A percentile compares a stretch with the other conserved stretches of the same genome.
Conservation (phyloP, 2,113 vertebrate genomes). For the Boulengeromyrus knoepffleri region DNA sequence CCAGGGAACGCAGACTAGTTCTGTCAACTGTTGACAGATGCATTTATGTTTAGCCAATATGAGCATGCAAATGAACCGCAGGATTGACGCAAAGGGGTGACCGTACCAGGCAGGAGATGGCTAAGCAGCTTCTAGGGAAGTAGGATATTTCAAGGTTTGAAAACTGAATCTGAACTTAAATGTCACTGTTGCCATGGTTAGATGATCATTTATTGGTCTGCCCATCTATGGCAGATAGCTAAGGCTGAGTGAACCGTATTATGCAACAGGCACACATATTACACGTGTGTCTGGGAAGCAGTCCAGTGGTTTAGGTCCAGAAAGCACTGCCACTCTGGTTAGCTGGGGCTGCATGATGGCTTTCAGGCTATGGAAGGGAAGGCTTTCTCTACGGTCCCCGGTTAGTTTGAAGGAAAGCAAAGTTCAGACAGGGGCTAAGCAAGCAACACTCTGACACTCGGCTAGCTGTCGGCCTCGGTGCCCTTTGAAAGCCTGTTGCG, state of each 20-base stretch:
- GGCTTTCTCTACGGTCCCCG: not conserved
- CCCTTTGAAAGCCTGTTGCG: not conserved
- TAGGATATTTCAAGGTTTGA: not conserved
- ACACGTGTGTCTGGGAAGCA: not conserved
- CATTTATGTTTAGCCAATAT: not conserved
- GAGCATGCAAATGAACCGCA: not conserved
- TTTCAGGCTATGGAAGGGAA: not conserved
- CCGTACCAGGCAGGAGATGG: not conserved
- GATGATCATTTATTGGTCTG: not conserved
- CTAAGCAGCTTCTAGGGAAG: not conserved
- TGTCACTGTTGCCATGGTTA: not conserved
- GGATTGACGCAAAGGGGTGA: not conserved
- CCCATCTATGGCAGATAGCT: not conserved
- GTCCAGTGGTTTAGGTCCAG: conserved; percentile 19
- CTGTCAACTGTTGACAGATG: not conserved
- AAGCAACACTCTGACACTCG: conserved; percentile 21
- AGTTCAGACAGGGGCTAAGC: conserved; percentile 27
- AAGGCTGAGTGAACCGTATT: not conserved
- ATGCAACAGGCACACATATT: not conserved
- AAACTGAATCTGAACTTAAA: not conserved
- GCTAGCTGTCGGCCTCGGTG: conserved; percentile 36
- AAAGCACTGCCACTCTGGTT: conserved; percentile 17
- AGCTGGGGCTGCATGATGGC: not conserved
- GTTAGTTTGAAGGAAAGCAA: not conserved
- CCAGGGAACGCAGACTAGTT: not conserved